Evolutionary conservation across 64 coral and sea anemone species (phyloP).

Genomic region (Orbicella faveolata): DNA sequence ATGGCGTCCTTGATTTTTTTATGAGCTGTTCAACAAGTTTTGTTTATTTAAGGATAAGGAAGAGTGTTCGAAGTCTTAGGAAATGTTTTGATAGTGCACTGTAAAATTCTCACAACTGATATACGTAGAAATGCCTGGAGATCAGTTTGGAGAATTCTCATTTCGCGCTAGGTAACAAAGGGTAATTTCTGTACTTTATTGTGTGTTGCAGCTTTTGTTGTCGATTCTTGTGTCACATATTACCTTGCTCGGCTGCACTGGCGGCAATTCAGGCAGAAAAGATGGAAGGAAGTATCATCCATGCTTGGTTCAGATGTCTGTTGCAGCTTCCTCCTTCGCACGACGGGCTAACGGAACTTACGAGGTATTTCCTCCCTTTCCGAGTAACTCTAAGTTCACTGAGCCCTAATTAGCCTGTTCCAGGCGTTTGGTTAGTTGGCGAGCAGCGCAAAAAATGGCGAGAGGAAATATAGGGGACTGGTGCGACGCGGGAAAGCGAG

Average conservation of each 20-base stretch:
- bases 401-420: too few relatives aligned
- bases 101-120: not conserved
- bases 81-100: not conserved
- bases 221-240: constrained; percentile 51
- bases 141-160: not conserved
- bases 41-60: not conserved
- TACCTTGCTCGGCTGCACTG: constrained; percentile 13
- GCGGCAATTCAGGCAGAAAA: constrained; percentile 27
- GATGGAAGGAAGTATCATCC: constrained; percentile 53
- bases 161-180: too few relatives aligned
- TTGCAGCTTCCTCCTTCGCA: constrained; percentile 41
- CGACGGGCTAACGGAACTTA: constrained; percentile 34
- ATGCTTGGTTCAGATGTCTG: constrained; percentile 77
- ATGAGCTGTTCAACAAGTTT: not conserved
- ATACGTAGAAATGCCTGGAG: not conserved
- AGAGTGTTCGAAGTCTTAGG: not conserved
- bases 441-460: too few relatives aligned
- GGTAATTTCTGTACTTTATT: not conserved
- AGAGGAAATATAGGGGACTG: too few relatives aligned
- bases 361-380: constrained; percentile 33
- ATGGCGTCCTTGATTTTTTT: not conserved
- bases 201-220: constrained; percentile 69
- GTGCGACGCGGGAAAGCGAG: too few relatives aligned
- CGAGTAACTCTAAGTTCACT: not conserved
- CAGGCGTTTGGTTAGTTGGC: too few relatives aligned